A percentile compares a stretch with the other conserved stretches of the same genome.
phyloP scores from a whole-genome alignment of 2,797 vertebrate genomes.

The Tokudaia tokunoshimensis region DNA sequence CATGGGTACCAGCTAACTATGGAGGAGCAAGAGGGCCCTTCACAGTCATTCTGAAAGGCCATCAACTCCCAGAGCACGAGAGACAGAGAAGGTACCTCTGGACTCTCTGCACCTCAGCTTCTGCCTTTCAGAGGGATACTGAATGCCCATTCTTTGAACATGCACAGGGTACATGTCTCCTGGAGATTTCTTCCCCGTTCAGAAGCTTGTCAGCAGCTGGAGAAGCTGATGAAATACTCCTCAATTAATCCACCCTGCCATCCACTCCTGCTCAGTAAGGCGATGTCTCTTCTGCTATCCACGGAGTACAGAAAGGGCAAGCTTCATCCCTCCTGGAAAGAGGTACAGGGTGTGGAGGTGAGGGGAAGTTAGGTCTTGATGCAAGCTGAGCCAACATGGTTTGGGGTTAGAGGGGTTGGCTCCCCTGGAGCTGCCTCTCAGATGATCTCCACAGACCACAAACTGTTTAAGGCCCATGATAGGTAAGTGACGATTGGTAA shows the following conservation, averaged over 20 bases:
- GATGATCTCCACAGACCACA: neutral
- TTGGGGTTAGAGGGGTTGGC: neutral
- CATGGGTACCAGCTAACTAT: neutral
- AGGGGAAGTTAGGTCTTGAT: neutral
- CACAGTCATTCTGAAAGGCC: neutral
- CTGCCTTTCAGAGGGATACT: neutral
- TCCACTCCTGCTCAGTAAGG: neutral
- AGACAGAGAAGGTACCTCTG: neutral
- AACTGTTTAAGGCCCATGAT: neutral
- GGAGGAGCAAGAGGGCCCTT: neutral
- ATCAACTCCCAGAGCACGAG: neutral
- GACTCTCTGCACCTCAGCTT: neutral
- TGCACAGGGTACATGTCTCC: neutral
- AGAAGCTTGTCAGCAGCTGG: neutral
- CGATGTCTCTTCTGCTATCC: neutral
- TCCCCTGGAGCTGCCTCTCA: neutral
- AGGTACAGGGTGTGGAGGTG: neutral
- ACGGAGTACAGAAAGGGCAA: neutral
- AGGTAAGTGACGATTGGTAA: neutral
- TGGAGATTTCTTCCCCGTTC: neutral
- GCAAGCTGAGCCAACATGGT: neutral
- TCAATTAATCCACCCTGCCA: neutral
- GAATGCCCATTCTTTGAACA: neutral
- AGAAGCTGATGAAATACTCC: neutral
- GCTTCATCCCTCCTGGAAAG: neutral